Percentiles rank a stretch among this genome's conserved stretches.
Conservation (phyloP, 1,140 invertebrate species). For the Macrostomum lignano region DNA sequence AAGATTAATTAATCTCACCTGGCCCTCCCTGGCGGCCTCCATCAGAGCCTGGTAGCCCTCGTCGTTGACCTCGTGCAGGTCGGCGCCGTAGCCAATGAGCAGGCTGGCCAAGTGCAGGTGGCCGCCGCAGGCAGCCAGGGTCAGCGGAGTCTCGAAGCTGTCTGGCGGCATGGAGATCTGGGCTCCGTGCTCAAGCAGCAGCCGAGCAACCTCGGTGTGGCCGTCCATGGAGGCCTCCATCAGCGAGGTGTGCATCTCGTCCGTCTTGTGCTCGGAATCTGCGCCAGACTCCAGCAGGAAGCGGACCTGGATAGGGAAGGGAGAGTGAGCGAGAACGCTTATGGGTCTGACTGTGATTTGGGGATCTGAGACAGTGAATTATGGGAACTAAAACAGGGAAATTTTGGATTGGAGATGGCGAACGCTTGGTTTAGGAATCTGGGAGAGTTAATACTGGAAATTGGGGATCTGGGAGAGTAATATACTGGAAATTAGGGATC, state of each 20-base stretch:
- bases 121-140: constrained; percentile 81
- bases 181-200: constrained; percentile 36
- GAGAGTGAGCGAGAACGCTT: too few relatives aligned
- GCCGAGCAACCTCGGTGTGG: constrained; percentile 36
- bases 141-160: constrained; percentile 91
- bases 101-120: constrained; percentile 74
- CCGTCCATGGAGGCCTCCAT: constrained; percentile 99
- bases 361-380: too few relatives aligned
- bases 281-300: constrained; percentile 28
- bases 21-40: constrained; percentile 83
- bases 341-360: too few relatives aligned
- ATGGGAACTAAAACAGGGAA: too few relatives aligned
- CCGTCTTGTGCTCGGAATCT: constrained; percentile 67
- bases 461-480: too few relatives aligned
- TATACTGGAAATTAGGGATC: too few relatives aligned
- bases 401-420: too few relatives aligned
- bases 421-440: too few relatives aligned
- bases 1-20: too few relatives aligned
- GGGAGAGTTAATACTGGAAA: too few relatives aligned
- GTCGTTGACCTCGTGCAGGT: constrained; percentile 93
- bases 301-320: too few relatives aligned
- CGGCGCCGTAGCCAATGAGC: constrained; percentile 73
- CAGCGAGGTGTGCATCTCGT: constrained; percentile 94
- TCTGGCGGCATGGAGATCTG: constrained; percentile 41
- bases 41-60: constrained; percentile 90